These are phyloP conservation scores for Laterallus jamaicensis DNA, from an alignment of 2,113 vertebrate species.

Conservation along the genomic window DNA sequence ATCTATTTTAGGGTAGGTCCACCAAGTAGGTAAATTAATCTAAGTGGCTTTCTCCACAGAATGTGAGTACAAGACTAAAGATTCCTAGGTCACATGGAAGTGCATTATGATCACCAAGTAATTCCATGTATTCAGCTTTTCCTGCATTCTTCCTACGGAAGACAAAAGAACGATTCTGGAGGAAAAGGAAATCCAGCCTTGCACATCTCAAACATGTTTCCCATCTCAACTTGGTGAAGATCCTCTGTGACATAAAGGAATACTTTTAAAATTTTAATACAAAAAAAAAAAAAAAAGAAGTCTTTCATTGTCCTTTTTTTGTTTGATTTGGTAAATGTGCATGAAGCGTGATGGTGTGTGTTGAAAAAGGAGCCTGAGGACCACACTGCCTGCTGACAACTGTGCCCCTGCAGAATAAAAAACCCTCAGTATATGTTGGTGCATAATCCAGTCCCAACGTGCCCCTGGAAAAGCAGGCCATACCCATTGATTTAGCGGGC, in stretches of 20 bases:
- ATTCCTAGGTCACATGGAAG: background rate
- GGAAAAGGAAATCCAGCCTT: background rate
- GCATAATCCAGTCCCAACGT: background rate
- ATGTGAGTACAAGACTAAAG: background rate
- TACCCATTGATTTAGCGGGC: background rate
- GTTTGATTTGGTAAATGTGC: background rate
- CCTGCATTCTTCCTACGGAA: background rate
- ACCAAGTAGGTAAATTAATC: background rate
- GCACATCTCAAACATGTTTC: background rate
- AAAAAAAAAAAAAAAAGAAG: background rate
- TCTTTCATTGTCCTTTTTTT: background rate
- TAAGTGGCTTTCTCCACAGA: background rate
- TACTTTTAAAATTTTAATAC: background rate
- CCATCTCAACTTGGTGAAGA: background rate
- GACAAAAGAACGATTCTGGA: constrained; percentile 15
- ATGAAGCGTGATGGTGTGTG: background rate
- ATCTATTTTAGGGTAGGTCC: background rate
- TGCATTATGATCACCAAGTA: background rate
- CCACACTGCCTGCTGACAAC: background rate
- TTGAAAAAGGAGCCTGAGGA: background rate
- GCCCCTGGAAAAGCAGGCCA: background rate
- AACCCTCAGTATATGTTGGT: background rate
- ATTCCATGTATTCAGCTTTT: constrained; percentile 24
- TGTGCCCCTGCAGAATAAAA: background rate
- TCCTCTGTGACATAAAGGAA: background rate